Base-by-base conservation (phyloP, 2,888 invertebrate species). In the Drosophila melanosoma region DNA sequence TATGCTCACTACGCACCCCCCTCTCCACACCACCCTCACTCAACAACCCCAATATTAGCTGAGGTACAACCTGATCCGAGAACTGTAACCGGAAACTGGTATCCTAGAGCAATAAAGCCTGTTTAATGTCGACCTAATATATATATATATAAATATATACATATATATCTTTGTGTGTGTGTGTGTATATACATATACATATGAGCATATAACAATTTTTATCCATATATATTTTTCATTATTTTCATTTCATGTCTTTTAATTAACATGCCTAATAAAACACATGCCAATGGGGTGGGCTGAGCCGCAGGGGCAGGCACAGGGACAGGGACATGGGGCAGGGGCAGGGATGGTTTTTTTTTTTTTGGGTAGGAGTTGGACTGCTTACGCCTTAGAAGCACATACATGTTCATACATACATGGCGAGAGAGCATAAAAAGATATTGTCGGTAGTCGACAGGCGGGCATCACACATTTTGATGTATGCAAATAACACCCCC, bases 171-270 rank as follows among this genome's bases (percentile, higher is more conserved):
- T 29, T 56, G 26, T 20, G 7, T 42, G 12, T 11, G 1, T 40
- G 1, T 40, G 10, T 40, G 5, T n/a, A 53, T 57, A 49, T 68
- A 62, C 32, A 53, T 57, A 49, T 68, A 62, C 32, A 23, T 49
- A 36, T 49, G n/a, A 32, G 26, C 60, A 63, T 45, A 36, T 56
- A 8, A 35, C 29, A 85, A 54, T 81, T 82, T 83, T 74, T 74
- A 77, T 45, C 45, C 45, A 45, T 76, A 89, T 73, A 89, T 82
- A 82, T 89, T 88, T 89, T 90, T 90, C 88, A 90, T 90, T 91
- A 90, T 83, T 87, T 91, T 89, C 90, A 91, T 91, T 88, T 89
- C 89, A 85, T 91, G 90, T 89, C 89, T 90, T 90, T 89, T 85
- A 90, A 87, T 87, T 87, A 87, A 88, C 87, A 88, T 87, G 89